Evolutionary conservation across 2,113 vertebrate species (phyloP), one percentile per base, ranked within the genome.

Genomic region (Cygnus buccinator): DNA sequence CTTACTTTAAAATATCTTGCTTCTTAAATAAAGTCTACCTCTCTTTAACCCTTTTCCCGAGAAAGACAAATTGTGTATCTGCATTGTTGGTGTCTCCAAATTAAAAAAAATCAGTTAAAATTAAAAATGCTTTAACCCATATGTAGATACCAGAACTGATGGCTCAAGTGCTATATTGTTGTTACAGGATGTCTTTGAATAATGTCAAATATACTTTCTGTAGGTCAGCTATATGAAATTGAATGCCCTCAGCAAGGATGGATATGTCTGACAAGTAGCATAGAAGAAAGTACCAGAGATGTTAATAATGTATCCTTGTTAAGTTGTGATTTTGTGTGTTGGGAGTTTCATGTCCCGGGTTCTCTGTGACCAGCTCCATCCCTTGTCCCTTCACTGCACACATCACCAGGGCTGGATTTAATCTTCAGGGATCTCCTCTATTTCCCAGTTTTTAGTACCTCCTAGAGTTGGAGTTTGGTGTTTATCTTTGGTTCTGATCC

Each of bases 201-300:
- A n/a, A 25, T 10, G 13, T 9, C 77, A 39, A 43, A 25, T 57
- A 13, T 61, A 22, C 23, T 90, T 76, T 79, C 55, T 67, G 23
- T 44, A 55, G 50, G 59, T 22, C 39, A 86, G 55, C 85, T 41
- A 10, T 39, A 16, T 58, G 59, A 44, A 62, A 37, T 17, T 43
- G 28, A 66, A 22, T 66, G 17, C 28, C 22, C 89, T 75, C 65
- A 48, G 61, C 62, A 57, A 43, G 73, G 37, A 22, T 90, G 33
- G 10, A 2, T 43, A 16, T 31, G 17, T 61, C 75, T 76, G 74
- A 48, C 29, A 76, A 54, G 65, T n/a, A 59, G 35, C 0, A 0
- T 46, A 18, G 74, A 68, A 61, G n/a, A 16, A 75, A 78, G 70
- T n/a, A 55, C 22, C 18, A 25, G n/a, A 83, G 84, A 14, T 19